These are phyloP conservation scores for Channa striata DNA, from an alignment of 2,797 vertebrate genomes.

Conservation along the genomic window DNA sequence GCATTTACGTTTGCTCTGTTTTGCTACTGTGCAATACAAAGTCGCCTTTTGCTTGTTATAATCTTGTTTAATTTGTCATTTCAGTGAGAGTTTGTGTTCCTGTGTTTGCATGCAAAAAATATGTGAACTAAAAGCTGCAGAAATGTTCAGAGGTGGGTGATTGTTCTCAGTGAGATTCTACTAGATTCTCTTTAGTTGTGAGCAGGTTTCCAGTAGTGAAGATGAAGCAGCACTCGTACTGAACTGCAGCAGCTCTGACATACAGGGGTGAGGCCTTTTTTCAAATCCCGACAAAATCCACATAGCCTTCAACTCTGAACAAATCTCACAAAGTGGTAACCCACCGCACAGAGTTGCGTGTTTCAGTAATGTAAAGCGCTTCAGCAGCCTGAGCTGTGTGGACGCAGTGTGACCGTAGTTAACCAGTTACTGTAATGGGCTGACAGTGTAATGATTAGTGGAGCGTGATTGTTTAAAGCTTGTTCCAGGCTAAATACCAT, in stretches of 20 bases:
- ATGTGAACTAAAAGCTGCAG: background rate
- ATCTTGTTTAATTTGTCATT: background rate
- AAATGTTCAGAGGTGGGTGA: background rate
- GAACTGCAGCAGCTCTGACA: no score
- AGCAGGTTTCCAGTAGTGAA: no score
- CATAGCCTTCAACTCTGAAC: no score
- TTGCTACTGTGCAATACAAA: background rate
- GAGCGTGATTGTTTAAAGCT: slow-evolving; percentile 48
- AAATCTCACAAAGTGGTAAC: no score
- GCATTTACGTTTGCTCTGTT: background rate
- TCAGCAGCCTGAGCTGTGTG: background rate
- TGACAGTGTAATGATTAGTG: slow-evolving; percentile 33
- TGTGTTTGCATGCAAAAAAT: background rate
- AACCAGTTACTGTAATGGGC: slow-evolving; percentile 7
- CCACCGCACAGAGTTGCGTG: no score
- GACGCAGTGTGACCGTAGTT: background rate
- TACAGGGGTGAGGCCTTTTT: no score
- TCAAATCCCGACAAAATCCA: no score
- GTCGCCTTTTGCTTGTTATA: background rate
- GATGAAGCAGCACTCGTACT: no score
- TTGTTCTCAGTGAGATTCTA: background rate
- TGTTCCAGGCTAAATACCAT: slow-evolving; percentile 21
- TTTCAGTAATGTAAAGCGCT: background rate
- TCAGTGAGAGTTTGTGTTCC: background rate
- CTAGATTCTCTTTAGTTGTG: no score